phyloP scores from a whole-genome alignment of 2,888 invertebrate genomes.

The Lapara coniferarum region DNA sequence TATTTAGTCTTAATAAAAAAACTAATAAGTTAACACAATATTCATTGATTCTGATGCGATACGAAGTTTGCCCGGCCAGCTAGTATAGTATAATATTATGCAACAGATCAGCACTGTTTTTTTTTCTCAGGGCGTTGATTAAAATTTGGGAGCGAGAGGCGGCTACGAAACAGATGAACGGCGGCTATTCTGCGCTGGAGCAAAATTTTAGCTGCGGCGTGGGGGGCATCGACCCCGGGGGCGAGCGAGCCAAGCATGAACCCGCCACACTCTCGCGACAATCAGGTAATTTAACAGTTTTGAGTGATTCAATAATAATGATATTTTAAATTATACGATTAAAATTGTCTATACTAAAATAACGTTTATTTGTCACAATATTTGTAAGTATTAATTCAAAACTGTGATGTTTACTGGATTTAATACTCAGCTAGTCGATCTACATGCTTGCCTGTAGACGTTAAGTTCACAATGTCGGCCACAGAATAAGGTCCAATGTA shows the following conservation, averaged over 20 bases:
- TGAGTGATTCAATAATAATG: background rate
- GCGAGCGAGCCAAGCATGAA: slow-evolving; percentile 76
- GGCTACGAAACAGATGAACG: slow-evolving; percentile 80
- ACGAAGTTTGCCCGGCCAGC: too few relatives aligned
- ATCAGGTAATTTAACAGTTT: background rate
- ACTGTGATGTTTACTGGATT: too few relatives aligned
- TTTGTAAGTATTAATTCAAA: too few relatives aligned
- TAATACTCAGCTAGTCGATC: too few relatives aligned
- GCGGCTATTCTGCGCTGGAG: slow-evolving; percentile 80
- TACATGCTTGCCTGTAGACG: too few relatives aligned
- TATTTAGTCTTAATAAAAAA: too few relatives aligned
- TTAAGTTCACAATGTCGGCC: background rate
- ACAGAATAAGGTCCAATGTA: too few relatives aligned
- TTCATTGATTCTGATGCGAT: too few relatives aligned
- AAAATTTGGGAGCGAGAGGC: slow-evolving; percentile 92
- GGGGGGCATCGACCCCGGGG: slow-evolving; percentile 87
- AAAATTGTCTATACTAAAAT: too few relatives aligned
- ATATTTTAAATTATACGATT: too few relatives aligned
- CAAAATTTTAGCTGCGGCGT: slow-evolving; percentile 87
- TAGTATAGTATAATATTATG: background rate
- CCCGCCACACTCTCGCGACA: slow-evolving; percentile 69
- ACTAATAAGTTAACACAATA: too few relatives aligned
- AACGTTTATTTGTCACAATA: too few relatives aligned
- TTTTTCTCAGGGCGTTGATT: slow-evolving; percentile 86
- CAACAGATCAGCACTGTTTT: background rate